A percentile compares a stretch with the other conserved stretches of the same genome.
Evolutionary conservation across 2,888 invertebrate species (phyloP).

Genomic region (Lampropteryx suffumata): DNA sequence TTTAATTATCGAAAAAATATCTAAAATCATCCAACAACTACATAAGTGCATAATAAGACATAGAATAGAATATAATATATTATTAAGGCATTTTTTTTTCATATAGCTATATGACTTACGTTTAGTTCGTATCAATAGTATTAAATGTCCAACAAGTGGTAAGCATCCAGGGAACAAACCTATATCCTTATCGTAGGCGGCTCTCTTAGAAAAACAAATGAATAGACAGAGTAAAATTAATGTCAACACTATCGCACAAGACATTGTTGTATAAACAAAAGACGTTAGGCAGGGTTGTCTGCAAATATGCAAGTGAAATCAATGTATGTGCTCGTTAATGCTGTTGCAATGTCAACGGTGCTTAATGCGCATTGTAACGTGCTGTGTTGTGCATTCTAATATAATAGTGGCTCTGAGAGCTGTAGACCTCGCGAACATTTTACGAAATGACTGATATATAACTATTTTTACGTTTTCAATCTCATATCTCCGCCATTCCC

Average conservation of each 20-base stretch:
- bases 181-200: neutral
- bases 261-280: neutral
- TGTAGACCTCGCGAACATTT: too few species aligned
- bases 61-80: too few species aligned
- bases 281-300: neutral
- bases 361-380: too few species aligned
- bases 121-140: conserved; percentile 1
- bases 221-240: neutral
- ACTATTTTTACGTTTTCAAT: too few species aligned
- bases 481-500: too few species aligned
- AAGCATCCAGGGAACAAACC: neutral
- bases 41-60: too few species aligned
- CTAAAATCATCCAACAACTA: too few species aligned
- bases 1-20: conserved; percentile 4
- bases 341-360: too few species aligned
- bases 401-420: too few species aligned
- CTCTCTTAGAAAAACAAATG: neutral
- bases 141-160: conserved; percentile 6
- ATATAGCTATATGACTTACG: neutral
- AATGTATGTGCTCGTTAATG: neutral
- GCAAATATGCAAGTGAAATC: neutral
- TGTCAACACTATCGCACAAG: neutral
- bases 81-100: too few species aligned
- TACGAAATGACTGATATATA: too few species aligned
- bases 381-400: too few species aligned